A percentile compares a stretch with the other conserved stretches of the same genome.
Evolutionary conservation across 2,113 vertebrate species (phyloP).

Genomic region (Pelodiscus sinensis): DNA sequence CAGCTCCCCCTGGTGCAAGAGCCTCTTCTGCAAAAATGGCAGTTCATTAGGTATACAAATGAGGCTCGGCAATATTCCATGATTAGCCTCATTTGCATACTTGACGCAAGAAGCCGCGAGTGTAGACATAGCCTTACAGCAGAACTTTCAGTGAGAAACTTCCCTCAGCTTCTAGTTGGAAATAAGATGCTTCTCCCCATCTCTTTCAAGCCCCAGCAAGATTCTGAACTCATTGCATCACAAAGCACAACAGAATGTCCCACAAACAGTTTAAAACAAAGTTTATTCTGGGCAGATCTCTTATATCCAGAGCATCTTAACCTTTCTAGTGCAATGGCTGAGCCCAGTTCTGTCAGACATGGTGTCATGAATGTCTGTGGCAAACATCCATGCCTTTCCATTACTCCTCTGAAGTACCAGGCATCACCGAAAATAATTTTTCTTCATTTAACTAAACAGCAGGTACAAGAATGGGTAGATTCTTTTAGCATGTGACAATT

Average conservation of each 20-base stretch:
- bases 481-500: neutral
- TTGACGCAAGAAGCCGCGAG: no score
- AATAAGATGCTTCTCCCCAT: constrained; percentile 20
- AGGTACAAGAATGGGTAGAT: neutral
- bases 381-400: neutral
- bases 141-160: neutral
- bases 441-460: neutral
- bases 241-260: neutral
- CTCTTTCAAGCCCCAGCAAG: constrained; percentile 19
- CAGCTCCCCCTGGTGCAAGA: no score
- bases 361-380: neutral
- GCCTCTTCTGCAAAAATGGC: no score
- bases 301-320: neutral
- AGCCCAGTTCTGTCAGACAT: neutral
- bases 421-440: neutral
- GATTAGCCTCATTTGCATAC: no score
- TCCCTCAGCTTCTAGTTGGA: neutral
- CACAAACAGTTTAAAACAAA: neutral
- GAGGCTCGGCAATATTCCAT: no score
- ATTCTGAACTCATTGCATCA: neutral
- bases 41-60: no score
- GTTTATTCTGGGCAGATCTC: neutral
- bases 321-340: neutral
- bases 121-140: neutral
- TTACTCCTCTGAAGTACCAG: neutral